A percentile compares a stretch with the other conserved stretches of the same genome.
Evolutionary conservation across 2,888 invertebrate genomes (phyloP).

Genomic region (Pheosia gnoma): DNA sequence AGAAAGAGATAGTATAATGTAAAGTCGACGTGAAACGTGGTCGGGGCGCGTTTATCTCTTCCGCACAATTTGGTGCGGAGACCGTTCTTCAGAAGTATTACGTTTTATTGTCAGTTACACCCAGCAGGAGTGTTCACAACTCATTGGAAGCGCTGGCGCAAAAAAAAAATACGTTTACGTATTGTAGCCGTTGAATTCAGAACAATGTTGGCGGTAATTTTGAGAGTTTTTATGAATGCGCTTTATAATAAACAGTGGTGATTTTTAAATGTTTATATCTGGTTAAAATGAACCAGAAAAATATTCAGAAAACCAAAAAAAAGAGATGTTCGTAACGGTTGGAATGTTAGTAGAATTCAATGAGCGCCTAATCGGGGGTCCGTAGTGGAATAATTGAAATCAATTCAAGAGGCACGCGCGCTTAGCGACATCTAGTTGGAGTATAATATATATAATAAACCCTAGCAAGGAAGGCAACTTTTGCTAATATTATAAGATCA

Average conservation of each 20-base stretch:
- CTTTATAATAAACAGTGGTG: no score
- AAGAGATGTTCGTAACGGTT: constrained; percentile 14
- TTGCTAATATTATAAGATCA: not conserved
- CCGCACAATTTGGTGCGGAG: constrained; percentile 48
- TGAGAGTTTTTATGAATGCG: not conserved
- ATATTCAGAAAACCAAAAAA: not conserved
- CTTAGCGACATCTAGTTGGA: not conserved
- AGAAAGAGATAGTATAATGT: not conserved
- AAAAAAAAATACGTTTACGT: no score
- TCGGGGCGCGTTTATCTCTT: constrained; percentile 50
- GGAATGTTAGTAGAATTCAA: constrained; percentile 9
- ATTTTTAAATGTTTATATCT: no score
- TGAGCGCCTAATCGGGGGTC: constrained; percentile 12
- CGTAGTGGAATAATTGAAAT: constrained; percentile 9
- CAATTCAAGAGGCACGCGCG: constrained; percentile 2
- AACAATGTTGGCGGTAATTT: no score
- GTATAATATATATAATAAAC: not conserved
- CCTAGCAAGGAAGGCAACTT: not conserved
- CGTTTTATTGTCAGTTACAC: constrained; percentile 31
- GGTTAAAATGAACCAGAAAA: no score
- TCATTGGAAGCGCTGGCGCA: constrained; percentile 7
- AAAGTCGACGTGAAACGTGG: not conserved
- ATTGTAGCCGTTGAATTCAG: no score
- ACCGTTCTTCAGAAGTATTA: constrained; percentile 29
- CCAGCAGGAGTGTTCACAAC: constrained; percentile 13